Conservation (phyloP, 2,797 vertebrate species). For the Sebastes hubbsi region DNA sequence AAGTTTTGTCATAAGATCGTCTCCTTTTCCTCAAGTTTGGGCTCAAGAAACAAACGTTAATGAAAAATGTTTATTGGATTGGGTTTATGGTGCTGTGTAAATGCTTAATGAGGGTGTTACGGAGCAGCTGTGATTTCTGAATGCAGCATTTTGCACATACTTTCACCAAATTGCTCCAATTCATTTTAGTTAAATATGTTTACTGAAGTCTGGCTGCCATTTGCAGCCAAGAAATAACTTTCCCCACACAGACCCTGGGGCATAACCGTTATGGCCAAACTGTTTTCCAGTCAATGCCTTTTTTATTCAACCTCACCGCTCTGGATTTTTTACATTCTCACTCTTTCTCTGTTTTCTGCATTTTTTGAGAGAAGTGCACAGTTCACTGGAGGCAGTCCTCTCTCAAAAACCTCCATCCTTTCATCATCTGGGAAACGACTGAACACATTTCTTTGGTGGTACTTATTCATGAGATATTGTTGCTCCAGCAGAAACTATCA, state of each 20-base stretch:
- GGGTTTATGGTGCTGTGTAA: neutral
- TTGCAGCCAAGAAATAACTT: conserved; percentile 15
- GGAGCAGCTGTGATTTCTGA: neutral
- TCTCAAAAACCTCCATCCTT: neutral
- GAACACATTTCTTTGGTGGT: neutral
- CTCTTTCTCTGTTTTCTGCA: neutral
- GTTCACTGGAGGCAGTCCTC: neutral
- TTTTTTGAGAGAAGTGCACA: neutral
- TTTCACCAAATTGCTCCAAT: neutral
- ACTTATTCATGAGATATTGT: conserved; percentile 1
- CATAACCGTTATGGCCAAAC: neutral
- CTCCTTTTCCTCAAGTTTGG: neutral
- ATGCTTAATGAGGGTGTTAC: neutral
- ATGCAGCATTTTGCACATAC: neutral
- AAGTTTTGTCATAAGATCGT: neutral
- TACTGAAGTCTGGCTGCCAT: neutral
- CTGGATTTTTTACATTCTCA: too few species aligned
- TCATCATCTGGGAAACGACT: conserved; percentile 2
- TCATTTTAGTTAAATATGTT: neutral
- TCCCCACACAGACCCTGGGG: neutral
- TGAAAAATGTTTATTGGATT: neutral
- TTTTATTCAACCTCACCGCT: neutral
- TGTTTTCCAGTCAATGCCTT: neutral
- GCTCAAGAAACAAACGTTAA: neutral
- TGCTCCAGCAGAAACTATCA: neutral